phyloP scores from a whole-genome alignment of 2,797 vertebrate species.

The Oreortyx pictus region DNA sequence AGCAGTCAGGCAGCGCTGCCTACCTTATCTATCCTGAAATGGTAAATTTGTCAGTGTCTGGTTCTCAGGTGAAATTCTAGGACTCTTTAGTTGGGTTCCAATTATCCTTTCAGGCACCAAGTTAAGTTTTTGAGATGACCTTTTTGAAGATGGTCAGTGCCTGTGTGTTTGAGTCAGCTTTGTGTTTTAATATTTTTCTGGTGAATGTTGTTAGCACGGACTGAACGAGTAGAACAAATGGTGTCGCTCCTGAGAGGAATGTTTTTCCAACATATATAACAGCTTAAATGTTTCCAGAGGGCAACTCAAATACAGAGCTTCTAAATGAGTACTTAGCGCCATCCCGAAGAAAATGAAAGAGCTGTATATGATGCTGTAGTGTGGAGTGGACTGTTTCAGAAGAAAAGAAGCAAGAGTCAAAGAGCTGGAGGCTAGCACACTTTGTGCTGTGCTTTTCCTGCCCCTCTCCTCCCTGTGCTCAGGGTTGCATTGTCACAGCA shows the following conservation, averaged over 20 bases:
- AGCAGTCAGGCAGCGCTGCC: background rate
- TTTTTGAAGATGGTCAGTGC: background rate
- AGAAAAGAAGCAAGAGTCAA: background rate
- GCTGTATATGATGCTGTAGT: background rate
- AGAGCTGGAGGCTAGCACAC: background rate
- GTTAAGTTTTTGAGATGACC: background rate
- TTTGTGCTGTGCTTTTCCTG: conserved; percentile 1
- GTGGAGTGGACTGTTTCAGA: conserved; percentile 7
- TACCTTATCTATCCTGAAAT: background rate
- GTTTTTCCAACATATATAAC: fast-evolving
- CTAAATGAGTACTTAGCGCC: background rate
- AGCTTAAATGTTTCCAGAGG: background rate
- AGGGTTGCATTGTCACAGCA: background rate
- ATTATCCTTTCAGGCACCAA: background rate
- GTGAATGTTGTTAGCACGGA: background rate
- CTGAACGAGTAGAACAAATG: background rate
- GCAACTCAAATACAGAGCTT: background rate
- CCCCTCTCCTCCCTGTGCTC: background rate
- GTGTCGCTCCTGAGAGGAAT: background rate
- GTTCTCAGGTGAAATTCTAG: background rate
- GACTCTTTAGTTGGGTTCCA: background rate
- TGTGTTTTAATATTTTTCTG: background rate
- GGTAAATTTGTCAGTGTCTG: background rate
- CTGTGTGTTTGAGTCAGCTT: background rate
- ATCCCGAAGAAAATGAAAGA: background rate